These are phyloP conservation scores for Ciconia nigra DNA, from an alignment of 2,797 vertebrate species.

Conservation along the genomic window DNA sequence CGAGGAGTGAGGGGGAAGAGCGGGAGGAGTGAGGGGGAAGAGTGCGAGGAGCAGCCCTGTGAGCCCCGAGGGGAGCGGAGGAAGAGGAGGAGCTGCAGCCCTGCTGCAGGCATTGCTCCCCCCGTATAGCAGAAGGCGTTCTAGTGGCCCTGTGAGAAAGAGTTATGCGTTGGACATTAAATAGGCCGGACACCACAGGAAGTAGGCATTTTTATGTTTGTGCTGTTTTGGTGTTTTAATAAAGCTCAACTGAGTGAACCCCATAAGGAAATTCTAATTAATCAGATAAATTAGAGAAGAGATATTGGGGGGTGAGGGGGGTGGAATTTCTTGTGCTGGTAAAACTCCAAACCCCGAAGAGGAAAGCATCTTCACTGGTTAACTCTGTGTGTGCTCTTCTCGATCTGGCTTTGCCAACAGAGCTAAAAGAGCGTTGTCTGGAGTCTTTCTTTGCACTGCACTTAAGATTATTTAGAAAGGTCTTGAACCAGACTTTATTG, in stretches of 20 bases:
- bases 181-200: background rate
- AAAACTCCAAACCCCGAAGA: background rate
- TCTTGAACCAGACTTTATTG: background rate
- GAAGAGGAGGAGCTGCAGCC: background rate
- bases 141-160: background rate
- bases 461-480: background rate
- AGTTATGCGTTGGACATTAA: background rate
- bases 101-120: background rate
- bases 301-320: background rate
- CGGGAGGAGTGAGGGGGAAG: no score
- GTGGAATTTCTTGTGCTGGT: background rate
- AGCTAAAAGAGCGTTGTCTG: background rate
- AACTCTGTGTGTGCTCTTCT: background rate
- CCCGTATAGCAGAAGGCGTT: background rate
- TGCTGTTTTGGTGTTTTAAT: background rate
- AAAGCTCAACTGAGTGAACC: background rate
- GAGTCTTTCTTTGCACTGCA: background rate
- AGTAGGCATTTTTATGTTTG: background rate
- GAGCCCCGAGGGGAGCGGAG: background rate
- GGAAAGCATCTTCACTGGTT: background rate
- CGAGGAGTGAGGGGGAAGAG: no score
- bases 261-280: background rate
- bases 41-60: background rate
- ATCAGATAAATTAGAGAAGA: background rate
- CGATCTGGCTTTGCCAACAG: background rate